Conservation (phyloP, 1,140 invertebrate species). For the Ceratina calcarata region DNA sequence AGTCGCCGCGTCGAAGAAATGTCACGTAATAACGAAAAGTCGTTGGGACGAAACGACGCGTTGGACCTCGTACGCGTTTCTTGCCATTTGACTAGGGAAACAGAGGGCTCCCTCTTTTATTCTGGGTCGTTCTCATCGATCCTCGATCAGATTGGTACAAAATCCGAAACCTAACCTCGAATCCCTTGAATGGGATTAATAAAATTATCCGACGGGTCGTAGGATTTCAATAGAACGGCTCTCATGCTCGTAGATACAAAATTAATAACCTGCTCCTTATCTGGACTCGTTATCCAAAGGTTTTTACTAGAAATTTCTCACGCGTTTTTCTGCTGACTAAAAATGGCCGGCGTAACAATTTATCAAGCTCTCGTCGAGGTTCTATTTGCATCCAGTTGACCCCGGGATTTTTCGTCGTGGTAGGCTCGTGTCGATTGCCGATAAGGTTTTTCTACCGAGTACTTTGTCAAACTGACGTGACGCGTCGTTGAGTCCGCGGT, state of each 20-base stretch:
- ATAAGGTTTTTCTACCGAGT: not conserved
- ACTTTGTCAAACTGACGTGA: constrained; percentile 15
- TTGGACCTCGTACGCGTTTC: not conserved
- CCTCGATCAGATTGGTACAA: not conserved
- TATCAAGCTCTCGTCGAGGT: constrained; percentile 1
- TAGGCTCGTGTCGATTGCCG: not conserved
- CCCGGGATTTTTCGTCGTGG: not conserved
- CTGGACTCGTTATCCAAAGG: too few species aligned
- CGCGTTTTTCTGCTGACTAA: too few species aligned
- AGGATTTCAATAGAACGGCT: too few species aligned
- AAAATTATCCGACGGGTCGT: too few species aligned
- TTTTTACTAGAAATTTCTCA: too few species aligned
- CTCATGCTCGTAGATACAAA: too few species aligned
- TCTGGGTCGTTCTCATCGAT: constrained; percentile 9
- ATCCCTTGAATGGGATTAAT: too few species aligned
- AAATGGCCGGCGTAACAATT: not conserved
- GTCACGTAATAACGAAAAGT: constrained; percentile 31
- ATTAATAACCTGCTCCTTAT: too few species aligned
- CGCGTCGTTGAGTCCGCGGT: not conserved
- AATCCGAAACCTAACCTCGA: too few species aligned
- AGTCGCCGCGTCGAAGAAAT: not conserved
- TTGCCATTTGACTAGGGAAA: constrained; percentile 14
- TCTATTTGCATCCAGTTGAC: constrained; percentile 27
- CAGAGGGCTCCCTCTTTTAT: not conserved
- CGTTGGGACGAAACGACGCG: constrained; percentile 8